phyloP scores from a whole-genome alignment of 2,113 vertebrate species.

The Phaetusa simplex region DNA sequence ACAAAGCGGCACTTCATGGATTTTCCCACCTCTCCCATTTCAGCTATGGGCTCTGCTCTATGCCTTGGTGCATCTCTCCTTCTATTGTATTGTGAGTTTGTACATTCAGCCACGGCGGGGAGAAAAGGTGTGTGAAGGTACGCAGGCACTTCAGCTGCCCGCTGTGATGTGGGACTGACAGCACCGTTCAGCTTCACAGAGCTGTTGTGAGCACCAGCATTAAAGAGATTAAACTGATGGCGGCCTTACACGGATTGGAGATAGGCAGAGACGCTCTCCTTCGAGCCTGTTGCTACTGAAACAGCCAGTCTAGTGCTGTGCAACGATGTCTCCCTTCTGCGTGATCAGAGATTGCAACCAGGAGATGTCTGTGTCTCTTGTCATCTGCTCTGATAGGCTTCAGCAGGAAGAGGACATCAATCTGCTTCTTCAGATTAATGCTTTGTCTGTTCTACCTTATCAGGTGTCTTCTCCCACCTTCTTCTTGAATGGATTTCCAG shows the following conservation, averaged over 20 bases:
- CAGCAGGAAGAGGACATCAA: background rate
- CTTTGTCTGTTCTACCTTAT: background rate
- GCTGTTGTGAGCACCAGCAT: background rate
- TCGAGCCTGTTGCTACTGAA: background rate
- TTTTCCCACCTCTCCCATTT: background rate
- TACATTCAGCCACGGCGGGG: background rate
- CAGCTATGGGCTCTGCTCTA: background rate
- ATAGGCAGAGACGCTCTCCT: background rate
- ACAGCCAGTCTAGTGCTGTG: background rate
- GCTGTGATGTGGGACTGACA: background rate
- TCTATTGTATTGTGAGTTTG: fast-evolving
- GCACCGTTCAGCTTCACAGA: background rate
- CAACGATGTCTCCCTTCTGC: background rate
- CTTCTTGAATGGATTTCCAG: background rate
- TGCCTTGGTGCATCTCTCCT: background rate
- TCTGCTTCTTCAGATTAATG: background rate
- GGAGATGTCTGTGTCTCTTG: background rate
- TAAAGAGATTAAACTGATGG: background rate
- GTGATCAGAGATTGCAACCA: background rate
- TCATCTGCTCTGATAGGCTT: background rate
- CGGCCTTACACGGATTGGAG: fast-evolving
- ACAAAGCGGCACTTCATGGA: background rate
- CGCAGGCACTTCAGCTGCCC: background rate
- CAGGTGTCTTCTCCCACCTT: background rate
- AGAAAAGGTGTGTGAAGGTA: background rate